phyloP scores from a whole-genome alignment of 2,113 vertebrate species.

The Salvelinus namaycush region DNA sequence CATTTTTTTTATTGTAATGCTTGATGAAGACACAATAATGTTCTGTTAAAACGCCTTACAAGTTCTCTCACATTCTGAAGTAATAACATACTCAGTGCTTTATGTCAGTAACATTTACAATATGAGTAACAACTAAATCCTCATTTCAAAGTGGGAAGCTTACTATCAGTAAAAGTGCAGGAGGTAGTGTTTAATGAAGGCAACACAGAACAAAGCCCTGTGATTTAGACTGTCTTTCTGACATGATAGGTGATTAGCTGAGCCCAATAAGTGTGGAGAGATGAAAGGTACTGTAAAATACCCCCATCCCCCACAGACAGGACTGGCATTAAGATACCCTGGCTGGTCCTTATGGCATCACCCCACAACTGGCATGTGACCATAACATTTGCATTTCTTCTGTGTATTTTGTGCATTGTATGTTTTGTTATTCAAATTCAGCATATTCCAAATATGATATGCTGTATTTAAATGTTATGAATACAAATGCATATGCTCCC shows the following conservation, averaged over 20 bases:
- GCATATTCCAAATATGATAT: constrained; percentile 36
- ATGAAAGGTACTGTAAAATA: constrained; percentile 53
- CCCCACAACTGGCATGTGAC: constrained; percentile 17
- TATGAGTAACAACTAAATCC: background rate
- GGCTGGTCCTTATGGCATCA: constrained; percentile 47
- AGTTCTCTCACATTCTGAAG: background rate
- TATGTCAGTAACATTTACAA: constrained; percentile 1
- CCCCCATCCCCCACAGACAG: constrained; percentile 41
- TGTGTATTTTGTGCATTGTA: constrained; percentile 34
- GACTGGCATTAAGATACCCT: constrained; percentile 44
- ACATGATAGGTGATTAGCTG: constrained; percentile 42
- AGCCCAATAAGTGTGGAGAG: constrained; percentile 57
- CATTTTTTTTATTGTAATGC: too few species aligned
- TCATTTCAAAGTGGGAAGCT: constrained; percentile 13
- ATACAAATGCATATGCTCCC: constrained; percentile 44
- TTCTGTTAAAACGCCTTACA: background rate
- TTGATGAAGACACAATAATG: background rate
- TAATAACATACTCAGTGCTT: too few species aligned
- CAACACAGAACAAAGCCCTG: constrained; percentile 41
- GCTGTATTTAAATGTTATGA: constrained; percentile 44
- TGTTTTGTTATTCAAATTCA: constrained; percentile 24
- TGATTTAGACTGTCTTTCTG: constrained; percentile 49
- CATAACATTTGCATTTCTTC: background rate
- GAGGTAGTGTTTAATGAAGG: constrained; percentile 60
- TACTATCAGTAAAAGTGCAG: constrained; percentile 21